Evolutionary conservation across 2,797 vertebrate species (phyloP).

Genomic region (Zalophus californianus): DNA sequence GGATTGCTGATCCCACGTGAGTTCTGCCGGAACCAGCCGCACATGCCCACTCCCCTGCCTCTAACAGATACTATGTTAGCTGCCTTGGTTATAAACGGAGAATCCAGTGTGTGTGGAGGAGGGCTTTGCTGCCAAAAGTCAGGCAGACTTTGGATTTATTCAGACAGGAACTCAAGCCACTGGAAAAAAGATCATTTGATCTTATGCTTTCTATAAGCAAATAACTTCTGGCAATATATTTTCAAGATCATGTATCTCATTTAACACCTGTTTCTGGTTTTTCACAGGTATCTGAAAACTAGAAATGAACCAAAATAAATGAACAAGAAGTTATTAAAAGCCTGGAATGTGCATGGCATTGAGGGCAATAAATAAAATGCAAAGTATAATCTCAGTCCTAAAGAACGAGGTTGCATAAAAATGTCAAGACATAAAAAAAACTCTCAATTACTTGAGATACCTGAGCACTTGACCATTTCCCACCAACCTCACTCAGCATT

Average conservation of each 20-base stretch:
- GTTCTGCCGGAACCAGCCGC: background rate
- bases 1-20: background rate
- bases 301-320: background rate
- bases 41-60: background rate
- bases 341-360: background rate
- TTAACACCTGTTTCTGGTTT: slow-evolving; percentile 21
- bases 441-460: background rate
- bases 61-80: background rate
- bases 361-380: background rate
- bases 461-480: background rate
- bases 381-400: background rate
- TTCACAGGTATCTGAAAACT: background rate
- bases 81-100: background rate
- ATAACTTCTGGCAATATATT: slow-evolving; percentile 3
- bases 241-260: background rate
- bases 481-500: background rate
- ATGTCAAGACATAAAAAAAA: background rate
- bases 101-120: background rate
- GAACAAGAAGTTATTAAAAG: background rate
- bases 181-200: background rate
- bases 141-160: background rate
- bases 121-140: background rate
- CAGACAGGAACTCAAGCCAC: background rate
- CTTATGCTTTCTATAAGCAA: slow-evolving; percentile 18
- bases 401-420: background rate